Evolutionary conservation across 2,888 invertebrate genomes (phyloP).

Genomic region (Rhamphomyia laevipes): DNA sequence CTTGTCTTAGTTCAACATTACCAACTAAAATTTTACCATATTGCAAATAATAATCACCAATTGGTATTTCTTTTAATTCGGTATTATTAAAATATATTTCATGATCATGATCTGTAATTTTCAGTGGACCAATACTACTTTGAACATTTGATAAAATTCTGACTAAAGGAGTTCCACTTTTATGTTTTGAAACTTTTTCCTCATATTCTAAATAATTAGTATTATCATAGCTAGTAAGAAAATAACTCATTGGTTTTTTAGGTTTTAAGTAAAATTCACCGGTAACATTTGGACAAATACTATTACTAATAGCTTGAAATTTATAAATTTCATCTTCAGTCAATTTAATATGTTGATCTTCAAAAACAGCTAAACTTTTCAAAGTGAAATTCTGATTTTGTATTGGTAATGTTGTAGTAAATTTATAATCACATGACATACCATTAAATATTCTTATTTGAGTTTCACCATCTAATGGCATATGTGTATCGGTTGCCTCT

Average conservation of each 20-base stretch:
- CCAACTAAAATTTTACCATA: constrained; percentile 31
- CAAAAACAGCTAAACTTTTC: constrained; percentile 36
- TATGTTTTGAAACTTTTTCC: constrained; percentile 21
- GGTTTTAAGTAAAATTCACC: constrained; percentile 22
- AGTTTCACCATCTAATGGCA: constrained; percentile 45
- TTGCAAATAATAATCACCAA: constrained; percentile 35
- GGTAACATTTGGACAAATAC: constrained; percentile 20
- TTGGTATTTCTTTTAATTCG: constrained; percentile 15
- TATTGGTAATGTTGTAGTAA: constrained; percentile 24
- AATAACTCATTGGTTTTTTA: constrained; percentile 28
- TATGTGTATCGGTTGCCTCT: constrained; percentile 48
- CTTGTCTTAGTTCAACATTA: constrained; percentile 40
- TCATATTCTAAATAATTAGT: constrained; percentile 13
- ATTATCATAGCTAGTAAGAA: constrained; percentile 9
- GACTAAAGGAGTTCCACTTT: constrained; percentile 29
- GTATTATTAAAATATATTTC: constrained; percentile 2
- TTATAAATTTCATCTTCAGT: constrained; percentile 25
- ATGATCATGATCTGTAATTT: background rate
- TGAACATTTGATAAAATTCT: constrained; percentile 30
- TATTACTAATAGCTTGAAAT: constrained; percentile 29
- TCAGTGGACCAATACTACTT: constrained; percentile 15
- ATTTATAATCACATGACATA: constrained; percentile 43
- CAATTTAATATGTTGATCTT: constrained; percentile 36
- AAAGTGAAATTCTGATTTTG: constrained; percentile 14
- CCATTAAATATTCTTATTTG: constrained; percentile 64